These are phyloP conservation scores for Alcis repandata DNA, from an alignment of 2,888 invertebrate species.

Conservation along the genomic window DNA sequence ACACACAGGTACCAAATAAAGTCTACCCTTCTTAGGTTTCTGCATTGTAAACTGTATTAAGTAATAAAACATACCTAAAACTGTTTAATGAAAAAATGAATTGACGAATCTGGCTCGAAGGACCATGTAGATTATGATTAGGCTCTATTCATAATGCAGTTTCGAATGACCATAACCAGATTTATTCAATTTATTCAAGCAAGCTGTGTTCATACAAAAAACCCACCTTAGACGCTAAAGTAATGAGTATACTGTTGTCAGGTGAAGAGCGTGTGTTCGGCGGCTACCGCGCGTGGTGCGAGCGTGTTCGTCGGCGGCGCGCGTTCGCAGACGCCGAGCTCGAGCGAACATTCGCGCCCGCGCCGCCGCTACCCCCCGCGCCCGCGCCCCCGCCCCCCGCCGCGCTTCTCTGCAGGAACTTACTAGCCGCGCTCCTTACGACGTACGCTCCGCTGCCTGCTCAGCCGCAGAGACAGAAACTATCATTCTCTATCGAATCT, in stretches of 20 bases:
- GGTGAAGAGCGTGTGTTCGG: conserved; percentile 59
- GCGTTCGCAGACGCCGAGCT: conserved; percentile 90
- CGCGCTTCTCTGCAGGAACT: conserved; percentile 81
- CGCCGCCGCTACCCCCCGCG: conserved; percentile 35
- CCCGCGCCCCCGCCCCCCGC: conserved; percentile 56
- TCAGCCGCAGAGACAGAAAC: conserved; percentile 70
- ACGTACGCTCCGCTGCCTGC: conserved; percentile 70
- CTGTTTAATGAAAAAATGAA: no score
- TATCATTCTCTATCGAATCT: conserved; percentile 90
- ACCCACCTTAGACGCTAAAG: no score
- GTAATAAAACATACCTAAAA: no score
- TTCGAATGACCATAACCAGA: neutral
- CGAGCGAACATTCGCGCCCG: conserved; percentile 78
- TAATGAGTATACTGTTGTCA: conserved; percentile 42
- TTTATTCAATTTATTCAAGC: no score
- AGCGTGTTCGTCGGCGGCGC: conserved; percentile 84
- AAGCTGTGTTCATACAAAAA: no score
- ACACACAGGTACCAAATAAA: neutral
- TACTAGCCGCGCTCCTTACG: conserved; percentile 75
- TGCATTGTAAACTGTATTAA: no score
- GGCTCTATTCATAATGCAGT: no score
- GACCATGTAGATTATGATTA: neutral
- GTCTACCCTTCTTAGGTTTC: neutral
- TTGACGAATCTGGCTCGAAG: neutral
- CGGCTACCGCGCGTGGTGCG: conserved; percentile 81